These are phyloP conservation scores for Lampropteryx suffumata DNA, from an alignment of 2,888 invertebrate species.

Conservation along the genomic window DNA sequence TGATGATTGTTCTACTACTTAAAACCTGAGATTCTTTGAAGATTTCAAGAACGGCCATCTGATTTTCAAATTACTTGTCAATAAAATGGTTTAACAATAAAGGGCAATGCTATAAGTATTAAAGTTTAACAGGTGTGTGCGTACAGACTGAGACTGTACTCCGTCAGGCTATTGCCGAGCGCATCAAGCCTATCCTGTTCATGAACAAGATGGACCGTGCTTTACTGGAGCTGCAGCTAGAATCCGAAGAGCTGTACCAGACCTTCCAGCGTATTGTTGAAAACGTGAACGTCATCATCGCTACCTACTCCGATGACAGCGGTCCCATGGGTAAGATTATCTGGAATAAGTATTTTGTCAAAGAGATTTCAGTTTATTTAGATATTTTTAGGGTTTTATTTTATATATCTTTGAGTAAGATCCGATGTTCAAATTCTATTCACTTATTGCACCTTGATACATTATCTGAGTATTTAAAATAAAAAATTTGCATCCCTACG, in stretches of 20 bases:
- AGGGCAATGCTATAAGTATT: neutral
- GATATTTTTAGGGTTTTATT: too few relatives aligned
- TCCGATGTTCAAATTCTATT: too few relatives aligned
- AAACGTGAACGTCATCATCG: slow-evolving; percentile 99
- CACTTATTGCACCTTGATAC: too few relatives aligned
- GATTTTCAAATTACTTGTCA: neutral
- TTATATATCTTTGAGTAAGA: too few relatives aligned
- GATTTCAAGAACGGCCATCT: slow-evolving; percentile 26
- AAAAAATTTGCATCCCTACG: too few relatives aligned
- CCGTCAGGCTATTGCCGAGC: slow-evolving; percentile 99
- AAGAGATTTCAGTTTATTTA: too few relatives aligned
- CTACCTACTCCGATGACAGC: slow-evolving; percentile 98
- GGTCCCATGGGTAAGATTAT: slow-evolving; percentile 94
- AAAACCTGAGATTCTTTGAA: slow-evolving; percentile 23
- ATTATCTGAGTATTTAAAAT: too few relatives aligned
- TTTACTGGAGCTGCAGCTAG: slow-evolving; percentile 97
- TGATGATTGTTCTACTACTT: slow-evolving; percentile 27
- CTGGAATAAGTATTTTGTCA: too few relatives aligned
- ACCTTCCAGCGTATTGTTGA: slow-evolving; percentile 99
- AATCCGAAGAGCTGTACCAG: slow-evolving; percentile 98
- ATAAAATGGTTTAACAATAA: neutral
- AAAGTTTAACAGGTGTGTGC: slow-evolving; percentile 91
- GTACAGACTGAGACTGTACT: slow-evolving; percentile 99
- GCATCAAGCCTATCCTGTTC: slow-evolving; percentile 99
- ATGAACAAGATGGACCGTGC: slow-evolving; percentile 99